phyloP scores from a whole-genome alignment of 2,113 vertebrate genomes.

The Odocoileus virginianus region DNA sequence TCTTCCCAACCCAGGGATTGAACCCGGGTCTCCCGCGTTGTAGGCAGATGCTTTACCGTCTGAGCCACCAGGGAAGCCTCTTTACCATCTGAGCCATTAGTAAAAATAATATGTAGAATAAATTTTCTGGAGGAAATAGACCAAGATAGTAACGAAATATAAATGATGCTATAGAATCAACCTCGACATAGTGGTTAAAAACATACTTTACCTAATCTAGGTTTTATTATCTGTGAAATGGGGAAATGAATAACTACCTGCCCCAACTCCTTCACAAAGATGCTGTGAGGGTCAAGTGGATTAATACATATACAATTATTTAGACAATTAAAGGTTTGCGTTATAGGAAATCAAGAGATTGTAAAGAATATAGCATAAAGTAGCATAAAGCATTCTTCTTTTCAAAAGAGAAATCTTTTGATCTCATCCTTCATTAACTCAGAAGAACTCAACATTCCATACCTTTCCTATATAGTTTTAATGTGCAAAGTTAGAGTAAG shows the following conservation, averaged over 20 bases:
- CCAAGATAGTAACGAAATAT: not conserved
- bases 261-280: not conserved
- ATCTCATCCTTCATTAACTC: not conserved
- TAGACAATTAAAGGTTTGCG: not conserved
- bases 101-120: not conserved
- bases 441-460: not conserved
- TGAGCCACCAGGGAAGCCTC: not conserved
- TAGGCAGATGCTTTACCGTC: too few species aligned
- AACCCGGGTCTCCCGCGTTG: too few species aligned
- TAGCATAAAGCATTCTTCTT: not conserved
- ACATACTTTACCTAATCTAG: not conserved
- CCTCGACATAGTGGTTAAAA: not conserved
- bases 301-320: not conserved
- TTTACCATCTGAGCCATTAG: not conserved
- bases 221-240: not conserved
- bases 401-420: not conserved
- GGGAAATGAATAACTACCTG: not conserved
- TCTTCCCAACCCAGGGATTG: too few species aligned
- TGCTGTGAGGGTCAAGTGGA: not conserved
- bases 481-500: not conserved
- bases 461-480: not conserved
- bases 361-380: not conserved
- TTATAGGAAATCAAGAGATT: not conserved
- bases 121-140: not conserved
- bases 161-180: not conserved